Percentiles rank a stretch among this genome's conserved stretches.
phyloP scores from a whole-genome alignment of 1,140 invertebrate species.

The Platyscapa corneri region DNA sequence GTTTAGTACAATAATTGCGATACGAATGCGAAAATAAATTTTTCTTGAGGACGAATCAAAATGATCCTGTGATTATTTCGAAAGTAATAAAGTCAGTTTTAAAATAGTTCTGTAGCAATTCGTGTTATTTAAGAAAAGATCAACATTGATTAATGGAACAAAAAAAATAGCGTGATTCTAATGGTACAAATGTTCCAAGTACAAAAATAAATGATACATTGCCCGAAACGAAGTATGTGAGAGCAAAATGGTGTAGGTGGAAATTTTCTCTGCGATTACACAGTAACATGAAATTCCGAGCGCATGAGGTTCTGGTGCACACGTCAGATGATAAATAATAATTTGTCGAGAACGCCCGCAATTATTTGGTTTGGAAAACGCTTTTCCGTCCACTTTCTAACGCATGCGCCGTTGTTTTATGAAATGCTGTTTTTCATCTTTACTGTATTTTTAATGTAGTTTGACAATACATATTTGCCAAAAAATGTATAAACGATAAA shows the following conservation, averaged over 20 bases:
- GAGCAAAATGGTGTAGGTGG: neutral
- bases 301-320: neutral
- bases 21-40: too few species aligned
- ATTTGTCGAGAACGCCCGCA: neutral
- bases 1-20: too few species aligned
- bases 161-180: too few species aligned
- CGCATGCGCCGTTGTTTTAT: too few species aligned
- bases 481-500: neutral
- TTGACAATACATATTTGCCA: too few species aligned
- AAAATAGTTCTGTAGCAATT: too few species aligned
- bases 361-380: neutral
- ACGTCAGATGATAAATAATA: constrained; percentile 32
- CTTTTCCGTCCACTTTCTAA: too few species aligned
- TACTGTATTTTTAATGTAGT: too few species aligned
- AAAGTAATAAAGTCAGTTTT: too few species aligned
- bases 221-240: neutral
- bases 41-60: too few species aligned
- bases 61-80: too few species aligned
- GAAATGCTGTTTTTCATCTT: too few species aligned
- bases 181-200: neutral
- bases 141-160: neutral
- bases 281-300: neutral
- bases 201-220: neutral
- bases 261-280: constrained; percentile 12
- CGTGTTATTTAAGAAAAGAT: neutral